phyloP scores from a whole-genome alignment of 2,797 vertebrate species.

The Novumbra hubbsi region DNA sequence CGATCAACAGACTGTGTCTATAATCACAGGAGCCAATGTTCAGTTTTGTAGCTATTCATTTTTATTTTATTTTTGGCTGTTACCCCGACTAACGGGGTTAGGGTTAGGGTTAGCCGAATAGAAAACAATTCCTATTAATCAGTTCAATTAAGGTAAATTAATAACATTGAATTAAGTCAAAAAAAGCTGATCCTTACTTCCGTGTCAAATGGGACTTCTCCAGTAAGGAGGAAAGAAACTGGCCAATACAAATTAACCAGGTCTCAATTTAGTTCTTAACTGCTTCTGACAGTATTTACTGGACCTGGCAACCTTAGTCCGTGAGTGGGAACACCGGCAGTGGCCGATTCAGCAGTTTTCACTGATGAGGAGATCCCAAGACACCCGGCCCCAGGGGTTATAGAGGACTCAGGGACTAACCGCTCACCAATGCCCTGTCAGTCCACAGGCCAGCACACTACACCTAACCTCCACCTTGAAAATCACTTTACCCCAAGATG shows the following conservation, averaged over 20 bases:
- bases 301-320: constrained; percentile 54
- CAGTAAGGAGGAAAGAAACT: constrained; percentile 38
- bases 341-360: constrained; percentile 40
- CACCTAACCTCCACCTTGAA: constrained; percentile 65
- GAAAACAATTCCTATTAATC: too few species aligned
- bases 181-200: constrained; percentile 45
- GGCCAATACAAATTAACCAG: constrained; percentile 52
- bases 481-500: constrained; percentile 58
- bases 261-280: constrained; percentile 45
- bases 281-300: constrained; percentile 57
- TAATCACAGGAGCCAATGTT: too few species aligned
- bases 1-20: too few species aligned
- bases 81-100: too few species aligned
- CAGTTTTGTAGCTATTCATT: too few species aligned
- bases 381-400: constrained; percentile 57
- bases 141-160: too few species aligned
- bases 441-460: constrained; percentile 48
- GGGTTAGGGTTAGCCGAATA: too few species aligned
- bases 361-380: constrained; percentile 53
- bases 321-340: constrained; percentile 28
- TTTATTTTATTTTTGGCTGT: too few species aligned
- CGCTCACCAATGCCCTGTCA: constrained; percentile 58
- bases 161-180: constrained; percentile 26
- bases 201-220: constrained; percentile 39
- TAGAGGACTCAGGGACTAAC: constrained; percentile 59